phyloP scores from a whole-genome alignment of 2,797 vertebrate species.

The Channallabes apus region DNA sequence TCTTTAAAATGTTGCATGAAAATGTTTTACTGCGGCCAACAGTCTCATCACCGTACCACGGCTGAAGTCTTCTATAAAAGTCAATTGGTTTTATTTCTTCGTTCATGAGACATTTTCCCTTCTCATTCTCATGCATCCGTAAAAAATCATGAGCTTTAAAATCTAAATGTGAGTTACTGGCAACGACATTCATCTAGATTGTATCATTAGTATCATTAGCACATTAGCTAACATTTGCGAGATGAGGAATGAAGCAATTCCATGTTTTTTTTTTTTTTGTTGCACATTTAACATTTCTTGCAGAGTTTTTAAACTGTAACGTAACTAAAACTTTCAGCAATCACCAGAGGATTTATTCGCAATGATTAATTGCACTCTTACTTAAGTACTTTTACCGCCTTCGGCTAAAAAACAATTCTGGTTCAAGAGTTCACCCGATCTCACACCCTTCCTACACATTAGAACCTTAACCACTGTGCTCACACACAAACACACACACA shows the following conservation, averaged over 20 bases:
- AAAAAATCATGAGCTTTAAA: not conserved
- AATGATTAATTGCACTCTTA: not conserved
- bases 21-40: too few species aligned
- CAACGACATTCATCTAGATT: not conserved
- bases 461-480: not conserved
- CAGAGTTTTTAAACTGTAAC: not conserved
- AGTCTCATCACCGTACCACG: too few species aligned
- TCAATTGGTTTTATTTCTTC: too few species aligned
- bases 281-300: not conserved
- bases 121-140: not conserved
- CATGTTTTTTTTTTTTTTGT: not conserved
- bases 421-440: not conserved
- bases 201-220: not conserved
- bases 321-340: not conserved
- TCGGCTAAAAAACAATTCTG: not conserved
- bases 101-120: too few species aligned
- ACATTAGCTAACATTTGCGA: not conserved
- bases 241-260: not conserved
- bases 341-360: not conserved
- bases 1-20: too few species aligned
- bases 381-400: not conserved
- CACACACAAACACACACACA: not conserved
- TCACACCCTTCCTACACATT: constrained; percentile 1
- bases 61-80: too few species aligned
- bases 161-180: not conserved